A percentile compares a stretch with the other conserved stretches of the same genome.
These are phyloP conservation scores for Silurus asotus DNA, from an alignment of 2,113 vertebrate species.

Conservation along the genomic window DNA sequence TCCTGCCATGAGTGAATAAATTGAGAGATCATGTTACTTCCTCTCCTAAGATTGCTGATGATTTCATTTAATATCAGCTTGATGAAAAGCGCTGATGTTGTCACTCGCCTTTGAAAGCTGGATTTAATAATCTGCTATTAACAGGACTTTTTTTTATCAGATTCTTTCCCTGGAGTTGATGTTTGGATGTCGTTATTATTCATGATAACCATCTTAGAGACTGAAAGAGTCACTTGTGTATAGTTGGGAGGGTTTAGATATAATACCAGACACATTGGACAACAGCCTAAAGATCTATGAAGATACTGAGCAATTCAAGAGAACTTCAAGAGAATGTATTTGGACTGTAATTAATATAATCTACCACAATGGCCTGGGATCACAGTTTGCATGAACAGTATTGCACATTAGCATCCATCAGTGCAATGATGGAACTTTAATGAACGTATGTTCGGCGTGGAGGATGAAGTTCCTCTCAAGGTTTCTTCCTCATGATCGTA, in stretches of 20 bases:
- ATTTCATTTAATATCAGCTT: constrained; percentile 48
- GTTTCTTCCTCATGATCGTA: too few species aligned
- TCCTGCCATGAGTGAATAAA: neutral
- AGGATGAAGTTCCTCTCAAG: too few species aligned
- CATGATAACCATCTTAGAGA: neutral
- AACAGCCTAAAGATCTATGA: too few species aligned
- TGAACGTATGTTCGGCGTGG: too few species aligned
- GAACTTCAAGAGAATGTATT: too few species aligned
- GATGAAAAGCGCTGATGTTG: neutral
- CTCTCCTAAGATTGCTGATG: neutral
- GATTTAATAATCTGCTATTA: neutral
- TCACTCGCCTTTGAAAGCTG: neutral
- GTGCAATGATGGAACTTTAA: too few species aligned
- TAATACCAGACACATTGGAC: neutral
- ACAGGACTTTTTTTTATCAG: neutral
- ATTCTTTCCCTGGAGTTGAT: neutral
- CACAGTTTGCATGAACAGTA: too few species aligned
- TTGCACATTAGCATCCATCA: too few species aligned
- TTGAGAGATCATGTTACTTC: neutral
- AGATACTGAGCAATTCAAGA: too few species aligned
- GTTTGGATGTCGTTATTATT: neutral
- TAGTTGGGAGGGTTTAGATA: neutral
- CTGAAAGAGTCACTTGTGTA: neutral
- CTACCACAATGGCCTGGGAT: too few species aligned
- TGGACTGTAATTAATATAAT: too few species aligned